Percentiles rank a stretch among this genome's conserved stretches.
Conservation (phyloP, 2,797 vertebrate species). For the Mallotus villosus region DNA sequence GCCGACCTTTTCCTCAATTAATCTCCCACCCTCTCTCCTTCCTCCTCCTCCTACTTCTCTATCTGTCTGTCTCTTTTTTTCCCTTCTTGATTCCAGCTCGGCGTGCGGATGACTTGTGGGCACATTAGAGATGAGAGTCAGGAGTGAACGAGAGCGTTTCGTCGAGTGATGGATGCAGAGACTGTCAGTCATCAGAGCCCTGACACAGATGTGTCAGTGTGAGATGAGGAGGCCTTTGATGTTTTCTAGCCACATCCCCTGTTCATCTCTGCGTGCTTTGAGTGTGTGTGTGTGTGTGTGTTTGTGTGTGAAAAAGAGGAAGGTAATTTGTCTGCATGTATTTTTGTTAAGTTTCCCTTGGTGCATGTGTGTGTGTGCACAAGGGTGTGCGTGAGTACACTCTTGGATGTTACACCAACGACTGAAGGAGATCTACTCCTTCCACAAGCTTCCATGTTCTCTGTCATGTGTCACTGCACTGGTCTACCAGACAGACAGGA, state of each 20-base stretch:
- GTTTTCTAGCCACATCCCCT: slow-evolving; percentile 37
- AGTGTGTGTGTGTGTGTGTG: slow-evolving; percentile 26
- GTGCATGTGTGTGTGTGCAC: too few species aligned
- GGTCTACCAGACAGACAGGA: slow-evolving; percentile 1
- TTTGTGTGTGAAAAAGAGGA: slow-evolving; percentile 19
- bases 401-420: background rate
- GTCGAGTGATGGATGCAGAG: slow-evolving; percentile 42
- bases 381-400: too few species aligned
- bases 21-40: background rate
- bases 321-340: background rate
- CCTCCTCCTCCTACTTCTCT: slow-evolving; percentile 21
- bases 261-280: slow-evolving; percentile 37
- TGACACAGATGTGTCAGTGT: slow-evolving; percentile 57
- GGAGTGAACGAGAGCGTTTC: slow-evolving; percentile 8
- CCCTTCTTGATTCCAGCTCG: slow-evolving; percentile 21
- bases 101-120: slow-evolving; percentile 51
- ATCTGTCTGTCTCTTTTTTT: background rate
- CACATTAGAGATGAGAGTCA: slow-evolving; percentile 42
- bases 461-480: background rate
- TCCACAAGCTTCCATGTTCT: slow-evolving; percentile 36
- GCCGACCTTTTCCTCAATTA: slow-evolving; percentile 35
- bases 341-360: slow-evolving; percentile 2
- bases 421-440: background rate
- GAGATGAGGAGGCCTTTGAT: slow-evolving; percentile 47
- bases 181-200: slow-evolving; percentile 56